Evolutionary conservation across 2,888 invertebrate species (phyloP).

Genomic region (Carabus problematicus): DNA sequence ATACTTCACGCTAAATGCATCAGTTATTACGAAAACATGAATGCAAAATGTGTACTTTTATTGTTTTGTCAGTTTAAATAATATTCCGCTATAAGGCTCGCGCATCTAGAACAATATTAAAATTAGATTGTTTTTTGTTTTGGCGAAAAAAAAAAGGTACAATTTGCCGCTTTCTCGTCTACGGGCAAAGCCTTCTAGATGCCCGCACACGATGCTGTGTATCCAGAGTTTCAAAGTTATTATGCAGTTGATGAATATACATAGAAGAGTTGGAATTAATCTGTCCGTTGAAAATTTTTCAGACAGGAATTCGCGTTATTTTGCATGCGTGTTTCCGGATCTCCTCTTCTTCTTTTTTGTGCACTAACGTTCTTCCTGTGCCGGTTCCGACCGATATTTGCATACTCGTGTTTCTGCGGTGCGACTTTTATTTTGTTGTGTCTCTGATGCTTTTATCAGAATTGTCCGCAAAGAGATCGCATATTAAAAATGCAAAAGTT

Average conservation of each 20-base stretch:
- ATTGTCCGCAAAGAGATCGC: too few relatives aligned
- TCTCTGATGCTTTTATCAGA: not conserved
- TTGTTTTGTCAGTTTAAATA: constrained; percentile 35
- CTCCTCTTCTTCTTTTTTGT: constrained; percentile 24
- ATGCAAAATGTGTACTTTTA: constrained; percentile 34
- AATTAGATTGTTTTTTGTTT: not conserved
- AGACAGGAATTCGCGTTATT: constrained; percentile 23
- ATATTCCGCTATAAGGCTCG: not conserved
- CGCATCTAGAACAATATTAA: constrained; percentile 1
- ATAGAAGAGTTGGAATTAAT: constrained; percentile 38
- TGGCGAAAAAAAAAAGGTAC: not conserved
- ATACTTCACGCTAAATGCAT: constrained; percentile 38
- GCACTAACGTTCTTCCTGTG: not conserved
- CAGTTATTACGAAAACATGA: constrained; percentile 40
- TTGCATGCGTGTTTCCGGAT: constrained; percentile 25
- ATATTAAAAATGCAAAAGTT: too few relatives aligned
- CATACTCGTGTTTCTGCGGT: constrained; percentile 14
- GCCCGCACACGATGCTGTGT: constrained; percentile 10
- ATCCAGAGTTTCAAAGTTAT: constrained; percentile 30
- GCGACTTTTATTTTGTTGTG: not conserved
- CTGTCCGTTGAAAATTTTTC: constrained; percentile 33
- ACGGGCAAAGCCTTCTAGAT: constrained; percentile 34
- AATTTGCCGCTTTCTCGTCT: too few relatives aligned
- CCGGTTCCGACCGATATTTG: constrained; percentile 2
- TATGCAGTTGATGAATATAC: constrained; percentile 40